These are phyloP conservation scores for Neodon shergylaensis DNA, from an alignment of 2,113 vertebrate species.

Conservation along the genomic window DNA sequence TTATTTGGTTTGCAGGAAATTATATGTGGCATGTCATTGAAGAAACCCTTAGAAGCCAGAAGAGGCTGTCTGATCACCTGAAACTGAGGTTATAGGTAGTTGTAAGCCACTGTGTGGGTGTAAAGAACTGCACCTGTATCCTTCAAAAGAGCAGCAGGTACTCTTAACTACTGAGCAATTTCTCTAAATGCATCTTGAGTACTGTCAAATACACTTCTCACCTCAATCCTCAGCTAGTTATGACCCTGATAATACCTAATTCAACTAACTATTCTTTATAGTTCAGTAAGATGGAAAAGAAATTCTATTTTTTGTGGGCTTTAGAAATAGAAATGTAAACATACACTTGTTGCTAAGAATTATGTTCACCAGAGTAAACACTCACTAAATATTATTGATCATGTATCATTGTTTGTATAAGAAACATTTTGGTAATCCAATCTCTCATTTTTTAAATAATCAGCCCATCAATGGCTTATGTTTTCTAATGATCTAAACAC, in stretches of 20 bases:
- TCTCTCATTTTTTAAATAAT: neutral
- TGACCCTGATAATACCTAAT: neutral
- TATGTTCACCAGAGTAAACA: neutral
- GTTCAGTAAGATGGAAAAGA: neutral
- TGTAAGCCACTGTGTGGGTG: too few relatives aligned
- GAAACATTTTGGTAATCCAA: slow-evolving; percentile 27
- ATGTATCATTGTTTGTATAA: slow-evolving; percentile 29
- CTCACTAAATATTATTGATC: neutral
- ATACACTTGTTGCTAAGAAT: neutral
- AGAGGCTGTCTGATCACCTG: neutral
- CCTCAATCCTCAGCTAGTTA: neutral
- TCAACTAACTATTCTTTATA: neutral
- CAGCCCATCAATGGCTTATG: neutral
- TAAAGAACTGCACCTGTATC: too few relatives aligned
- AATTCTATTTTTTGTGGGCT: neutral
- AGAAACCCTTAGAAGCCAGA: too few relatives aligned
- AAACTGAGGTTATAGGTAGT: neutral
- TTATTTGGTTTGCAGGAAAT: neutral
- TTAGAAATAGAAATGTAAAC: neutral
- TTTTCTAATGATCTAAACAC: neutral
- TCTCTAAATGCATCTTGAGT: neutral
- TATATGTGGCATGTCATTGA: too few relatives aligned
- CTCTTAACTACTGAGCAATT: neutral
- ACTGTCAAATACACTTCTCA: neutral
- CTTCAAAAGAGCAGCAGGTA: neutral